Evolutionary conservation across 2,888 invertebrate species (phyloP).

Genomic region (Yponomeuta sedellus): DNA sequence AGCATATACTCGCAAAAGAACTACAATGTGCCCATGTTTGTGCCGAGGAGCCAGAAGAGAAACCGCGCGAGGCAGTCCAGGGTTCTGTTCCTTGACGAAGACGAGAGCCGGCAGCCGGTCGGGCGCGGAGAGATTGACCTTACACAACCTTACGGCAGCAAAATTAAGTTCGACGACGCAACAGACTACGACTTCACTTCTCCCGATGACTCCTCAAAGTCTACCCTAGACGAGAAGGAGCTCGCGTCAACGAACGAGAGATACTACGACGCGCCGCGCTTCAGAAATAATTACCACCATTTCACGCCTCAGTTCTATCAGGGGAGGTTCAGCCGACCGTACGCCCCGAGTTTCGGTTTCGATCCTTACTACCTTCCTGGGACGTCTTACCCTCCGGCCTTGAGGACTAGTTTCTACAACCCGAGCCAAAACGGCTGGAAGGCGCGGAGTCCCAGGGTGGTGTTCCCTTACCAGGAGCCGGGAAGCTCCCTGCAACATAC

Average conservation of each 20-base stretch:
- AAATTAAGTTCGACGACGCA: slow-evolving; percentile 70
- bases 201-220: slow-evolving; percentile 38
- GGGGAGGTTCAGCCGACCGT: slow-evolving; percentile 51
- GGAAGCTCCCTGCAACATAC: slow-evolving; percentile 55
- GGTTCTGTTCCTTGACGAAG: slow-evolving; percentile 59
- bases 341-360: slow-evolving; percentile 56
- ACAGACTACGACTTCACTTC: slow-evolving; percentile 66
- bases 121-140: slow-evolving; percentile 65
- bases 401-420: slow-evolving; percentile 50
- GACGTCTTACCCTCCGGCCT: slow-evolving; percentile 40
- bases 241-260: slow-evolving; percentile 54
- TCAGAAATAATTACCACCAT: slow-evolving; percentile 36
- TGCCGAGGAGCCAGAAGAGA: slow-evolving; percentile 50
- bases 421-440: slow-evolving; percentile 53
- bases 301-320: slow-evolving; percentile 48
- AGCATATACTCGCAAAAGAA: slow-evolving; percentile 50
- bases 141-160: slow-evolving; percentile 44
- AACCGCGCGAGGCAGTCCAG: slow-evolving; percentile 41
- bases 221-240: slow-evolving; percentile 26
- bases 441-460: slow-evolving; percentile 64
- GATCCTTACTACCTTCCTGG: slow-evolving; percentile 41
- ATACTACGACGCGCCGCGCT: slow-evolving; percentile 55
- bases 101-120: slow-evolving; percentile 49
- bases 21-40: slow-evolving; percentile 55
- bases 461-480: slow-evolving; percentile 64